Conservation (phyloP, 2,888 invertebrate species). For the Prosapia bicincta region DNA sequence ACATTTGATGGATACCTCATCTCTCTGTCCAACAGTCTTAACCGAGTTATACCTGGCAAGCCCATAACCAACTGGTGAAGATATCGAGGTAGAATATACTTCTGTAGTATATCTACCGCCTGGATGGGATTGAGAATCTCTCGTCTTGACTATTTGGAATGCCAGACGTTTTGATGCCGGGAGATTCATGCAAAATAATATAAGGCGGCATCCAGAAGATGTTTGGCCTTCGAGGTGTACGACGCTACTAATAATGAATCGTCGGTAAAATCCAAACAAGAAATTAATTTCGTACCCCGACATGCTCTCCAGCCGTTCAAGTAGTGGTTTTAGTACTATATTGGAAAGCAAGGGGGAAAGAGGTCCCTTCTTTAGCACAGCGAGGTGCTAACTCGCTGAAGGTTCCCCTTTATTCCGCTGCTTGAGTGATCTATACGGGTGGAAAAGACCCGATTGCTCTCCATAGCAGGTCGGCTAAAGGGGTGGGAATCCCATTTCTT, state of each 20-base stretch:
- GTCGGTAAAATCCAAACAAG: slow-evolving; percentile 30
- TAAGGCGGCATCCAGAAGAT: not conserved
- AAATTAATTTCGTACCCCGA: not conserved
- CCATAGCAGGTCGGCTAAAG: slow-evolving; percentile 6
- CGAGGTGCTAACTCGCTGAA: too few relatives aligned
- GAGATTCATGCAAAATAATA: too few relatives aligned
- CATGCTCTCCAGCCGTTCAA: too few relatives aligned
- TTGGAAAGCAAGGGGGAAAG: too few relatives aligned
- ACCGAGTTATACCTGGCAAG: not conserved
- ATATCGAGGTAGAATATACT: not conserved
- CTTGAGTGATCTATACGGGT: slow-evolving; percentile 6
- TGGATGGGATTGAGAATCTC: not conserved
- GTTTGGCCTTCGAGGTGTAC: slow-evolving; percentile 9
- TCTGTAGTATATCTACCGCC: not conserved
- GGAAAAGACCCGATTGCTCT: not conserved
- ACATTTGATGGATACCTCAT: slow-evolving; percentile 7
- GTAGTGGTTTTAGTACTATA: too few relatives aligned
- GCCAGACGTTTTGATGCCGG: too few relatives aligned
- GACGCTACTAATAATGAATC: too few relatives aligned
- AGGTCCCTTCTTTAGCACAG: too few relatives aligned
- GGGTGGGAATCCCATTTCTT: too few relatives aligned
- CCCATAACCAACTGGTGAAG: too few relatives aligned
- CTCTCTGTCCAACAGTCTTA: too few relatives aligned
- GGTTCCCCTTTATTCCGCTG: not conserved
- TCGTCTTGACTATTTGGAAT: too few relatives aligned